Percentiles rank a stretch among this genome's conserved stretches.
Conservation (phyloP, 2,888 invertebrate genomes). For the Geophilus truncorum region DNA sequence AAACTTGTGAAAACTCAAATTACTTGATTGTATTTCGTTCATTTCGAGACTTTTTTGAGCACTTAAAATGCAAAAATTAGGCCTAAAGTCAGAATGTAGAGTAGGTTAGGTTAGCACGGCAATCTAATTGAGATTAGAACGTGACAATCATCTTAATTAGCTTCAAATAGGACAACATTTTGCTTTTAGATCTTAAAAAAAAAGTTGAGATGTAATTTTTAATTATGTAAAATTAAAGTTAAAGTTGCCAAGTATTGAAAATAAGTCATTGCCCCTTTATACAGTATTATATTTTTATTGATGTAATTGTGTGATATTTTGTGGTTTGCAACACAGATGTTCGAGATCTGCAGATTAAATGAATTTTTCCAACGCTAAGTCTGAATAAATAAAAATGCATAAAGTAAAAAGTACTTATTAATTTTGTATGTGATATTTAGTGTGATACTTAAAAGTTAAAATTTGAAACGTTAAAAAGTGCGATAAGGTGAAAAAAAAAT, state of each 20-base stretch:
- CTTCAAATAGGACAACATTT: constrained; percentile 39
- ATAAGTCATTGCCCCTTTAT: constrained; percentile 15
- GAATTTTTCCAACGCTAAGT: too few relatives aligned
- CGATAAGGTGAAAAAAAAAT: background rate
- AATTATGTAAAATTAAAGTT: background rate
- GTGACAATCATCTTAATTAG: background rate
- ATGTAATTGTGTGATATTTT: background rate
- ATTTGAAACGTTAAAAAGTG: too few relatives aligned
- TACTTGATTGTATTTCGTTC: background rate
- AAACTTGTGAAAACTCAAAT: background rate
- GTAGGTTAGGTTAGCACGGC: background rate
- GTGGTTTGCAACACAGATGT: background rate
- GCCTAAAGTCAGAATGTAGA: constrained; percentile 4
- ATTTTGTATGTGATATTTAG: too few relatives aligned
- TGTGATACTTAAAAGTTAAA: too few relatives aligned
- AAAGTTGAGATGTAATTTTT: background rate
- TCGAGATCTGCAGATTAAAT: background rate
- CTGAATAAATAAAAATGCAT: too few relatives aligned
- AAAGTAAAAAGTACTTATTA: too few relatives aligned
- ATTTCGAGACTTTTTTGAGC: background rate
- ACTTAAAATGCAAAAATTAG: background rate
- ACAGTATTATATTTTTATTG: background rate
- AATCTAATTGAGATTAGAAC: constrained; percentile 19
- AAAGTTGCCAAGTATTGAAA: background rate
- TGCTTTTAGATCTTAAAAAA: background rate